Evolutionary conservation across 2,113 vertebrate species (phyloP).

Genomic region (Notechis scutatus): DNA sequence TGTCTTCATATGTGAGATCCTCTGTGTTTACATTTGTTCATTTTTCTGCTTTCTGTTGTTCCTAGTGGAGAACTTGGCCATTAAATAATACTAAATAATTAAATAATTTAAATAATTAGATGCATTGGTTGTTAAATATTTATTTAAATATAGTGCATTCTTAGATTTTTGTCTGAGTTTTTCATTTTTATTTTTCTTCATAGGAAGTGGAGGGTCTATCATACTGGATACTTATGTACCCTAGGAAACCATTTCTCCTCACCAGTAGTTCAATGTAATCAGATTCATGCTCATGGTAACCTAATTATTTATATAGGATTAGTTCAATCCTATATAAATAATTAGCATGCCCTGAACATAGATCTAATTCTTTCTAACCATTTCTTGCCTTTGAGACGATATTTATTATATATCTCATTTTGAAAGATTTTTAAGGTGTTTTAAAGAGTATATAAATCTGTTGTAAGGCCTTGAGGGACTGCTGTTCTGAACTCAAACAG

Average conservation of each 20-base stretch:
- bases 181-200: neutral
- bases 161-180: neutral
- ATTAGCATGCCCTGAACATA: neutral
- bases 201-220: neutral
- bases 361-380: conserved; percentile 20
- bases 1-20: neutral
- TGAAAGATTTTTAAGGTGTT: conserved; percentile 37
- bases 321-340: neutral
- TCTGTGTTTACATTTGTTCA: neutral
- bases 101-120: neutral
- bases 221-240: neutral
- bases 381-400: conserved; percentile 5
- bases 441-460: conserved; percentile 44
- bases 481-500: conserved; percentile 16
- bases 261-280: neutral
- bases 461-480: conserved; percentile 33
- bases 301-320: neutral
- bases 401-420: neutral
- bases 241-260: neutral
- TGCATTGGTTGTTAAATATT: neutral
- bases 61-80: neutral
- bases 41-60: neutral
- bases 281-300: neutral
- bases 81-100: neutral
- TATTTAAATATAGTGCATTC: neutral